Evolutionary conservation across 1,140 invertebrate species (phyloP).

Genomic region (Drosophila kanapiae): DNA sequence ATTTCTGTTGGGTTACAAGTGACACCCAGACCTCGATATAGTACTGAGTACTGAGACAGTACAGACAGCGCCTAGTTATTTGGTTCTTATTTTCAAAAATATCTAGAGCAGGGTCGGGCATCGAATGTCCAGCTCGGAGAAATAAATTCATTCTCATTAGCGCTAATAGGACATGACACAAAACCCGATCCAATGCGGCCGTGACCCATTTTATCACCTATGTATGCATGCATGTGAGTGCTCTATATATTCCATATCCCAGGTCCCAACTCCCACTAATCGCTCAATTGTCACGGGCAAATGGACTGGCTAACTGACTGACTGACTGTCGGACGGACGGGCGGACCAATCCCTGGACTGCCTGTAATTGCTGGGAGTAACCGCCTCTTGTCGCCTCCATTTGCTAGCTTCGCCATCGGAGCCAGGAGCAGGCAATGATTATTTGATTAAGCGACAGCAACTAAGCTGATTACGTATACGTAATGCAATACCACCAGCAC

Average conservation of each 20-base stretch:
- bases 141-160: background rate
- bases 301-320: background rate
- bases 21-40: no score
- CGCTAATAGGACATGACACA: constrained; percentile 6
- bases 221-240: background rate
- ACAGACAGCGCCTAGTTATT: no score
- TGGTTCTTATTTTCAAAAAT: no score
- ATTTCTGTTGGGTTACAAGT: no score
- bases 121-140: background rate
- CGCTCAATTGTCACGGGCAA: constrained; percentile 26
- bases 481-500: constrained; percentile 46
- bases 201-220: constrained; percentile 16
- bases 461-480: constrained; percentile 67
- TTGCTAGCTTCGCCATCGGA: background rate
- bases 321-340: background rate
- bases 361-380: background rate
- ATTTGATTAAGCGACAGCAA: constrained; percentile 65
- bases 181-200: background rate
- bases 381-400: constrained; percentile 1
- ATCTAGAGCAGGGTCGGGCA: no score
- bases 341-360: background rate
- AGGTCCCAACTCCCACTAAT: constrained; percentile 10
- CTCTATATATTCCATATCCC: background rate
- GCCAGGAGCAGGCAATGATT: constrained; percentile 45
- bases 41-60: no score